Evolutionary conservation across 35 echinoderm and acorn worm species (phyloP).

Genomic region (Diadema setosum): DNA sequence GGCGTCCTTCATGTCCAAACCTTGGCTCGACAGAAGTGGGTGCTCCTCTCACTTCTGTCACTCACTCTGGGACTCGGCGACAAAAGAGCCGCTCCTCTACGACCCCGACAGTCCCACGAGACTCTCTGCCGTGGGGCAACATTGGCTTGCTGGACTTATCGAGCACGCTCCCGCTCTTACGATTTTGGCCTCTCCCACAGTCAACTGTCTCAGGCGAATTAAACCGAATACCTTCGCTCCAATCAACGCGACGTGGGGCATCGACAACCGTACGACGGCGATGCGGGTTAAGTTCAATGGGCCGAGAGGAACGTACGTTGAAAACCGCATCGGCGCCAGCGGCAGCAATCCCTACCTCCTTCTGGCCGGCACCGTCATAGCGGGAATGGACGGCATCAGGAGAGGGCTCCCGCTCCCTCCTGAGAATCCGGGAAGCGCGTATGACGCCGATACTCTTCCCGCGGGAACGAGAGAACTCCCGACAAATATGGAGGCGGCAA

Average conservation of each 20-base stretch:
- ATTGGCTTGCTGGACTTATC: conserved; percentile 61
- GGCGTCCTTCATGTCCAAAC: conserved; percentile 71
- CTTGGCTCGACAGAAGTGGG: background rate
- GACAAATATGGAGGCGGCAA: conserved; percentile 7
- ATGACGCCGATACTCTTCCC: background rate
- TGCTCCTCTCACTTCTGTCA: conserved; percentile 37
- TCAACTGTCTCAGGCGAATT: conserved; percentile 19
- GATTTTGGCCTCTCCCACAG: conserved; percentile 6
- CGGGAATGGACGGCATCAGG: conserved; percentile 67
- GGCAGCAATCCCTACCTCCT: conserved; percentile 58
- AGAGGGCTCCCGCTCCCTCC: conserved; percentile 21
- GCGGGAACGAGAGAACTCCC: background rate
- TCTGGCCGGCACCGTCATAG: conserved; percentile 44
- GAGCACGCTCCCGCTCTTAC: conserved; percentile 48
- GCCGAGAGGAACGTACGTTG: conserved; percentile 16
- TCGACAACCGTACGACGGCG: conserved; percentile 49
- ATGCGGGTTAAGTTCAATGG: conserved; percentile 43
- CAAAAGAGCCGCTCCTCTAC: background rate
- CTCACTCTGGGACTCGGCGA: conserved; percentile 41
- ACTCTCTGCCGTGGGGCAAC: conserved; percentile 32
- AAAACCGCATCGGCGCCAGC: conserved; percentile 54
- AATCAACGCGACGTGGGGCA: conserved; percentile 41
- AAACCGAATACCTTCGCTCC: conserved; percentile 47
- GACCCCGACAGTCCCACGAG: background rate
- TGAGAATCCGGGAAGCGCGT: background rate